Evolutionary conservation across 1,140 invertebrate genomes (phyloP), one percentile per base, ranked within the genome.

Genomic region (Battus philenor): DNA sequence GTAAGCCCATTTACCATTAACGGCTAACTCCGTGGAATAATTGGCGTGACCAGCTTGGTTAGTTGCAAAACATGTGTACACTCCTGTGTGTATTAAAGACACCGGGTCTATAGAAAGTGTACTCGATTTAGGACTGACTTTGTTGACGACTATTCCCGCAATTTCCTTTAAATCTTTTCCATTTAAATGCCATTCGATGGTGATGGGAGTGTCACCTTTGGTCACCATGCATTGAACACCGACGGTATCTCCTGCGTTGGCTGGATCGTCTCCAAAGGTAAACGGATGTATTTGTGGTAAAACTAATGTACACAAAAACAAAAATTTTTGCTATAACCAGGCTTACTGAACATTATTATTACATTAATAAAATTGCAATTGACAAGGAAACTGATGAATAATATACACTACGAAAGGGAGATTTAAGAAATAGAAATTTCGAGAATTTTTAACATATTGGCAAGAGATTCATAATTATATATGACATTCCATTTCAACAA

Each of bases 191-290:
- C 93, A 93, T 4, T 87, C 87, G 22, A 95, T 93, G 51, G 89
- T 89, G 26, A 95, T 87, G 0, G 93, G 93, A 46, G 90, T 86
- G 66, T 94, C 93, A 2, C 93, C 93, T 66, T 93, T 93, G 44
- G 90, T 89, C 26, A 93, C 90, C 47, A 89, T 90, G 71, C 93
- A 94, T 30, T 89, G 87, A 39, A 88, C 80, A 20, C 87, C 88
- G 20, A 88, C 88, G 27, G 87, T 88, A 26, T 90, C 89, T 11
- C 89, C 89, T 22, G 87, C 83, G 65, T 90, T 90, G 31, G 89
- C 82, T 50, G 89, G 86, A 50, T 89, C 87, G 32, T 90, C 89
- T 29, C 89, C 90, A 62, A 91, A 92, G 24, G 87, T 88, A 65
- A 92, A 92, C 8, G 90, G 90, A 68, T 89, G 87, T 50, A 92